Percentiles rank a stretch among this genome's conserved stretches.
Conservation (phyloP, 2,797 vertebrate species). For the Malurus splendens region DNA sequence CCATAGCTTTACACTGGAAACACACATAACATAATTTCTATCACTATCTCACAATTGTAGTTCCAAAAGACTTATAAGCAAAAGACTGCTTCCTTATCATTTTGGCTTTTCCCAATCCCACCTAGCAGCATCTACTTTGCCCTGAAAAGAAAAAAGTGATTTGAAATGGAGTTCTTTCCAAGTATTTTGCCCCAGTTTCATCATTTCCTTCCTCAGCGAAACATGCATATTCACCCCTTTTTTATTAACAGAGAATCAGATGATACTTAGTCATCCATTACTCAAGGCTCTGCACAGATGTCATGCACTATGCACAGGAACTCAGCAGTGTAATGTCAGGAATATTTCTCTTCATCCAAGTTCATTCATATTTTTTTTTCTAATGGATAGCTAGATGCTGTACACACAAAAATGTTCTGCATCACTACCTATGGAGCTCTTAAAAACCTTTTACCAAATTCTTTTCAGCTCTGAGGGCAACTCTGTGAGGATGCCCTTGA, state of each 20-base stretch:
- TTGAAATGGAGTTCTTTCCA: slow-evolving; percentile 23
- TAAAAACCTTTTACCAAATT: not conserved
- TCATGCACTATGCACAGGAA: not conserved
- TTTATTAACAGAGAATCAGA: slow-evolving; percentile 28
- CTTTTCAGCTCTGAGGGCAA: not conserved
- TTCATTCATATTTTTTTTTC: not conserved
- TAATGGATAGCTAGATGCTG: not conserved
- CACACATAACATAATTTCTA: not conserved
- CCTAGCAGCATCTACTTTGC: not conserved
- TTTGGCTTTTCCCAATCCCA: not conserved
- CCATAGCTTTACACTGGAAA: not conserved
- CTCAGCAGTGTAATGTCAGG: not conserved
- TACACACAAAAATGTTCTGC: not conserved
- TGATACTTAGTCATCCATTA: slow-evolving; percentile 47
- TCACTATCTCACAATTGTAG: not conserved
- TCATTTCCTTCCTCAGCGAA: slow-evolving; percentile 43
- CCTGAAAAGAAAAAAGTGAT: not conserved
- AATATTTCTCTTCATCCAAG: not conserved
- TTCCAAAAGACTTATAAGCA: not conserved
- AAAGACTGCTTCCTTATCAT: not conserved
- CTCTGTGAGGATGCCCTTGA: accelerated
- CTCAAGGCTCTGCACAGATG: not conserved
- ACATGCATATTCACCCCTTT: slow-evolving; percentile 18
- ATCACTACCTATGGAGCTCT: not conserved
- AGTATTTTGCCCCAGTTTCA: slow-evolving; percentile 1